Evolutionary conservation across 2,888 invertebrate genomes (phyloP).

Genomic region (Volucella inanis): DNA sequence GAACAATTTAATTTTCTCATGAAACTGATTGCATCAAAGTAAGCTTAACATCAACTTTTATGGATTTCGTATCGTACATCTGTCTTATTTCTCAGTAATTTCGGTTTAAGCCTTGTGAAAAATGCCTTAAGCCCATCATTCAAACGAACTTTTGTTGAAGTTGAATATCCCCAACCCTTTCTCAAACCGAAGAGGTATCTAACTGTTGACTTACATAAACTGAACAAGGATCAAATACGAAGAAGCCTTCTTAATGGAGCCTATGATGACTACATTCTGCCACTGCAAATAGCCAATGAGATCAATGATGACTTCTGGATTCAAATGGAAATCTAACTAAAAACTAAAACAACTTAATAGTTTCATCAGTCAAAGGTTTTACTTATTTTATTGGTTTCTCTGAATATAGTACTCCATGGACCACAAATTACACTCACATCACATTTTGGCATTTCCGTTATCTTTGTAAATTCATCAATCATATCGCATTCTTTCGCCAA

Average conservation of each 20-base stretch:
- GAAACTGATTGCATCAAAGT: slow-evolving; percentile 55
- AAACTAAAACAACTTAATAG: background rate
- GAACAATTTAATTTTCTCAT: slow-evolving; percentile 40
- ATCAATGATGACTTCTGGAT: slow-evolving; percentile 52
- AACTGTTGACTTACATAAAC: background rate
- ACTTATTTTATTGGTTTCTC: slow-evolving; percentile 14
- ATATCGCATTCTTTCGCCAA: slow-evolving; percentile 79
- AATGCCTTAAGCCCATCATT: slow-evolving; percentile 33
- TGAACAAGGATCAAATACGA: background rate
- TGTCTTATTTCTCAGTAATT: slow-evolving; percentile 33
- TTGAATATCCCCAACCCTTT: slow-evolving; percentile 5
- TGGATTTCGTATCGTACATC: background rate
- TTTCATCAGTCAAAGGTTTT: too few relatives aligned
- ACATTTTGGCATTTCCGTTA: slow-evolving; percentile 77
- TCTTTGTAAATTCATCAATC: slow-evolving; percentile 76
- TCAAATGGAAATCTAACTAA: background rate
- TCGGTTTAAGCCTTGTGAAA: slow-evolving; percentile 32
- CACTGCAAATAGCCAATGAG: slow-evolving; percentile 59
- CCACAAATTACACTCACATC: slow-evolving; percentile 82
- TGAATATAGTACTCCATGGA: slow-evolving; percentile 83
- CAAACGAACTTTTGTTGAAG: background rate
- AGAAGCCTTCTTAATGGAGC: slow-evolving; percentile 9
- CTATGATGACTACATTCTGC: slow-evolving; percentile 51
- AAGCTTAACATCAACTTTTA: background rate
- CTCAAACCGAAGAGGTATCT: slow-evolving; percentile 23